phyloP scores from a whole-genome alignment of 2,113 vertebrate genomes.

The Panthera uncia region DNA sequence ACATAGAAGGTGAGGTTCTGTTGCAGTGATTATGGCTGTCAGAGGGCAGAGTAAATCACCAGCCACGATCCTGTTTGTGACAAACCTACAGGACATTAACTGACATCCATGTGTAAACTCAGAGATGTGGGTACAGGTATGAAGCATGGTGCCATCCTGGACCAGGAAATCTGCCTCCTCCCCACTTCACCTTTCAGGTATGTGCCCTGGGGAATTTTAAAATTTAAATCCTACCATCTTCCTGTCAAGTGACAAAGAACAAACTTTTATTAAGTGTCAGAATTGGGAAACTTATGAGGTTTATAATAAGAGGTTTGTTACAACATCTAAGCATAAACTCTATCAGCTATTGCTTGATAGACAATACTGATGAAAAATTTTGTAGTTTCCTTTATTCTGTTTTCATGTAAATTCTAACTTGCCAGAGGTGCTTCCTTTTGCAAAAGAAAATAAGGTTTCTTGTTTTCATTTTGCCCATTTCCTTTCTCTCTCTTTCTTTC shows the following conservation, averaged over 20 bases:
- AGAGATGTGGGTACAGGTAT: neutral
- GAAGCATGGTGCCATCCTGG: too few species aligned
- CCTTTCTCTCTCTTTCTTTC: neutral
- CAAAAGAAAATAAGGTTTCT: neutral
- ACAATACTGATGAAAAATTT: constrained; percentile 65
- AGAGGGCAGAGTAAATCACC: neutral
- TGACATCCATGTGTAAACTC: neutral
- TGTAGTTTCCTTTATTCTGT: constrained; percentile 73
- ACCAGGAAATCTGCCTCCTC: neutral
- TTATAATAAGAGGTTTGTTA: constrained; percentile 27
- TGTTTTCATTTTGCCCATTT: neutral
- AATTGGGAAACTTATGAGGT: neutral
- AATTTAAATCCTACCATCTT: neutral
- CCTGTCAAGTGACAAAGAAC: neutral
- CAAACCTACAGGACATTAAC: neutral
- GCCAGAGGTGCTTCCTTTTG: constrained; percentile 55
- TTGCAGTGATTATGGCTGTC: neutral
- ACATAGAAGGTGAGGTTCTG: neutral
- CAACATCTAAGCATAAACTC: constrained; percentile 59
- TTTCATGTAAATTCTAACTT: constrained; percentile 72
- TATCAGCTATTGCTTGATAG: constrained; percentile 63
- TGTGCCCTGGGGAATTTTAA: neutral
- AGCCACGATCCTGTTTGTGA: neutral
- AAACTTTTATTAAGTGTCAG: neutral
- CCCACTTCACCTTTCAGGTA: neutral